These are phyloP conservation scores for Eretmochelys imbricata DNA, from an alignment of 2,113 vertebrate species.

Conservation along the genomic window DNA sequence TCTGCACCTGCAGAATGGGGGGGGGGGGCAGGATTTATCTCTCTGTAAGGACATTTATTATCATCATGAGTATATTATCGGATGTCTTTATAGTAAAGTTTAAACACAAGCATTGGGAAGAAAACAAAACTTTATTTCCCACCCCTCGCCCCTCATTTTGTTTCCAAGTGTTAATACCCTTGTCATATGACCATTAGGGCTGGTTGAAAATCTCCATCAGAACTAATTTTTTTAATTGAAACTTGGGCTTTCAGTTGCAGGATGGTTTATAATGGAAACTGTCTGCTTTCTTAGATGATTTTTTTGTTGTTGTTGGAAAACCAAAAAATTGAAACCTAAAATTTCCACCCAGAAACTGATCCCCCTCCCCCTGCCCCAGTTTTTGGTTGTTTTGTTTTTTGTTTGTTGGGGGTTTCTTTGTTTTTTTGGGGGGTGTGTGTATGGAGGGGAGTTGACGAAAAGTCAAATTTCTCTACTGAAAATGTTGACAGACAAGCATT, in stretches of 20 bases:
- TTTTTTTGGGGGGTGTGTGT: background rate
- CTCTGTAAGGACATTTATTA: background rate
- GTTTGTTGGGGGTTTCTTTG: background rate
- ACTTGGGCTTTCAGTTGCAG: background rate
- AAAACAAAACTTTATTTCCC: background rate
- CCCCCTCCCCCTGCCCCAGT: accelerated
- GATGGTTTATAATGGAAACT: background rate
- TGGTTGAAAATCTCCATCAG: background rate
- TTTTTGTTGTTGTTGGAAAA: background rate
- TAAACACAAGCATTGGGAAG: background rate
- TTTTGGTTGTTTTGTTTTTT: background rate
- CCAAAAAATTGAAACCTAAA: background rate
- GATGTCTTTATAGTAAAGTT: background rate
- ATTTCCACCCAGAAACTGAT: background rate
- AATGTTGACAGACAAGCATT: background rate
- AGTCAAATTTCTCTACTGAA: background rate
- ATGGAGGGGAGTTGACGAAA: background rate
- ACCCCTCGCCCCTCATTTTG: background rate
- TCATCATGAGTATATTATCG: background rate
- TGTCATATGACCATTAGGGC: no score
- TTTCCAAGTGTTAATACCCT: background rate
- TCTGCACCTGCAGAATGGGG: background rate
- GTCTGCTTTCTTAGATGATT: background rate
- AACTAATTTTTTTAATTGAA: background rate
- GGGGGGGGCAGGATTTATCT: background rate